These are phyloP conservation scores for Trachelus tabidus DNA, from an alignment of 2,888 invertebrate genomes.

Conservation along the genomic window DNA sequence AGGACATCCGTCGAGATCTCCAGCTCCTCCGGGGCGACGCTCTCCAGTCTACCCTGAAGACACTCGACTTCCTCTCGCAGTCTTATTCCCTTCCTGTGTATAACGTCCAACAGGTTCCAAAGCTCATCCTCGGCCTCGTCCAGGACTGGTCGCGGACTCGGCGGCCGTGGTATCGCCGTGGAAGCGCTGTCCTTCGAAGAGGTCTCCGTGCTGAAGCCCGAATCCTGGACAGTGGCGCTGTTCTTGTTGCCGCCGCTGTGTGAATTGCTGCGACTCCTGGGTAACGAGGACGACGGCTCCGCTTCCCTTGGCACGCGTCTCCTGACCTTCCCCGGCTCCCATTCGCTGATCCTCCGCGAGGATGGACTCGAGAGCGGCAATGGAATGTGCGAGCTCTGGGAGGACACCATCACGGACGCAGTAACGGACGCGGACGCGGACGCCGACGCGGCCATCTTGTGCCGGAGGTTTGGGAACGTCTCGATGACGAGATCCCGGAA, in stretches of 20 bases:
- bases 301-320: constrained; percentile 68
- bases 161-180: constrained; percentile 67
- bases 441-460: constrained; percentile 81
- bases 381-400: constrained; percentile 60
- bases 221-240: constrained; percentile 80
- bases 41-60: constrained; percentile 69
- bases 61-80: constrained; percentile 78
- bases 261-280: constrained; percentile 74
- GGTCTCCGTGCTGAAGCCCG: constrained; percentile 91
- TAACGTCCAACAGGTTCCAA: constrained; percentile 87
- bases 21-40: constrained; percentile 57
- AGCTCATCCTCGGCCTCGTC: constrained; percentile 81
- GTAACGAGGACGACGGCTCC: constrained; percentile 65
- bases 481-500: constrained; percentile 95
- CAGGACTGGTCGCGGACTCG: constrained; percentile 58
- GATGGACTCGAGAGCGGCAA: constrained; percentile 61
- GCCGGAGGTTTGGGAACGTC: constrained; percentile 91
- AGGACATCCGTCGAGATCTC: constrained; percentile 60
- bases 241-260: constrained; percentile 72
- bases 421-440: constrained; percentile 59
- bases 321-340: constrained; percentile 85
- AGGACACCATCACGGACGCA: constrained; percentile 70
- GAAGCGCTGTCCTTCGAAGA: constrained; percentile 83
- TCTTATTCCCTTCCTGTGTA: constrained; percentile 81
- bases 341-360: constrained; percentile 70